These are phyloP conservation scores for Nesometra sesokonis DNA, from an alignment of 35 echinoderm and acorn worm species.

Conservation along the genomic window DNA sequence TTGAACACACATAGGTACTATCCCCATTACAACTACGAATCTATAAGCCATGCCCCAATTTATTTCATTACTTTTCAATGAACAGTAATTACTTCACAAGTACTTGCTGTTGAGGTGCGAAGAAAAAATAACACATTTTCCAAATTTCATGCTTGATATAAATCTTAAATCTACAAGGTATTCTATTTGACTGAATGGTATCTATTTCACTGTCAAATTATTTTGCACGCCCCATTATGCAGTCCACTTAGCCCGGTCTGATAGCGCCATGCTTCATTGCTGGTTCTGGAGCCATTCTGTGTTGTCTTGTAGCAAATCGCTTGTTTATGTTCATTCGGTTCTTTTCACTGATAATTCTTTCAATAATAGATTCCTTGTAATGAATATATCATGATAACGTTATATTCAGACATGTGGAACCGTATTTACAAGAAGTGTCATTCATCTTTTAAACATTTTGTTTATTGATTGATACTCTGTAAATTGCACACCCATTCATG, in stretches of 20 bases:
- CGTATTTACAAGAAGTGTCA: neutral
- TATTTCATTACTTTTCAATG: too few species aligned
- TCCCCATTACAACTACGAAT: too few species aligned
- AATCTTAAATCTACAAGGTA: too few species aligned
- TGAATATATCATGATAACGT: neutral
- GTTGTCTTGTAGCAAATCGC: neutral
- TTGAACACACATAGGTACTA: too few species aligned
- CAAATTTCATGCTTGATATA: too few species aligned
- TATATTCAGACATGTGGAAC: neutral
- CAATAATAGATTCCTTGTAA: neutral
- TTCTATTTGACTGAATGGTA: neutral
- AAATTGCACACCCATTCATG: too few species aligned
- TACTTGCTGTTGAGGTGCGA: too few species aligned
- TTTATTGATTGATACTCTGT: too few species aligned
- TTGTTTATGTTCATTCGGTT: neutral
- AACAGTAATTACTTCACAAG: too few species aligned
- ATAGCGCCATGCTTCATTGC: neutral
- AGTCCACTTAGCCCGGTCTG: neutral
- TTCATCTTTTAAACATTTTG: too few species aligned
- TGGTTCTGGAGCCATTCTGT: neutral
- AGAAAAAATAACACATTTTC: too few species aligned
- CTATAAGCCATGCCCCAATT: too few species aligned
- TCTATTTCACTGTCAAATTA: neutral
- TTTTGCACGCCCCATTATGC: neutral
- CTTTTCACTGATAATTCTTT: neutral